These are phyloP conservation scores for Scatophagus argus DNA, from an alignment of 2,113 vertebrate genomes.

Conservation along the genomic window DNA sequence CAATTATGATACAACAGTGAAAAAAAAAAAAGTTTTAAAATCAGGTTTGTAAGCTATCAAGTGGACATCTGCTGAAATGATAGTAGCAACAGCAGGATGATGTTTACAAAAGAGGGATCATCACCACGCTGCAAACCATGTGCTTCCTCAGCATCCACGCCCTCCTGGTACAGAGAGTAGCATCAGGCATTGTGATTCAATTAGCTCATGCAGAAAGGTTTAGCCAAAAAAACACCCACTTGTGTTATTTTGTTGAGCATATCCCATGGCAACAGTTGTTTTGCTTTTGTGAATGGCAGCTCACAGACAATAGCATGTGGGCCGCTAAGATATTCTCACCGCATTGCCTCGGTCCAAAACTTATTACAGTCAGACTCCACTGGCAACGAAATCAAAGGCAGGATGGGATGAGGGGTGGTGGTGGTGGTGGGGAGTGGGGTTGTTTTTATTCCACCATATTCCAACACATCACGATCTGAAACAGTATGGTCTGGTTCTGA, in stretches of 20 bases:
- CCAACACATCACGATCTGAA: conserved; percentile 58
- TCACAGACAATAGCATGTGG: conserved; percentile 66
- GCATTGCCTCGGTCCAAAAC: conserved; percentile 62
- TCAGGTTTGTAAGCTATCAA: neutral
- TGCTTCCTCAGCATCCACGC: conserved; percentile 24
- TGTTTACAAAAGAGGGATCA: conserved; percentile 4
- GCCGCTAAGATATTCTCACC: conserved; percentile 57
- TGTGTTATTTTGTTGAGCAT: conserved; percentile 53
- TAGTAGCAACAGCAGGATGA: neutral
- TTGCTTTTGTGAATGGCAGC: conserved; percentile 66
- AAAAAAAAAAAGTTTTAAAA: neutral
- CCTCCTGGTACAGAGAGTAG: conserved; percentile 12
- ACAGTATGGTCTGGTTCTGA: conserved; percentile 35
- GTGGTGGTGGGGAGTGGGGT: neutral
- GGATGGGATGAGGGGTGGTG: conserved; percentile 21
- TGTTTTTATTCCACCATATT: conserved; percentile 49
- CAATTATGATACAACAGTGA: neutral
- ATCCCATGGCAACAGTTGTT: conserved; percentile 70
- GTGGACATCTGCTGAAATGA: conserved; percentile 5
- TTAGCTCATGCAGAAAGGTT: conserved; percentile 65
- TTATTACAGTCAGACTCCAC: conserved; percentile 66
- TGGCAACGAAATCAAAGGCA: conserved; percentile 72
- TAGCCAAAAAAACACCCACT: conserved; percentile 47
- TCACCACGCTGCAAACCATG: conserved; percentile 33
- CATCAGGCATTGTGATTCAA: conserved; percentile 48